A percentile compares a stretch with the other conserved stretches of the same genome.
phyloP scores from a whole-genome alignment of 2,797 vertebrate genomes.

The Bradypus variegatus region DNA sequence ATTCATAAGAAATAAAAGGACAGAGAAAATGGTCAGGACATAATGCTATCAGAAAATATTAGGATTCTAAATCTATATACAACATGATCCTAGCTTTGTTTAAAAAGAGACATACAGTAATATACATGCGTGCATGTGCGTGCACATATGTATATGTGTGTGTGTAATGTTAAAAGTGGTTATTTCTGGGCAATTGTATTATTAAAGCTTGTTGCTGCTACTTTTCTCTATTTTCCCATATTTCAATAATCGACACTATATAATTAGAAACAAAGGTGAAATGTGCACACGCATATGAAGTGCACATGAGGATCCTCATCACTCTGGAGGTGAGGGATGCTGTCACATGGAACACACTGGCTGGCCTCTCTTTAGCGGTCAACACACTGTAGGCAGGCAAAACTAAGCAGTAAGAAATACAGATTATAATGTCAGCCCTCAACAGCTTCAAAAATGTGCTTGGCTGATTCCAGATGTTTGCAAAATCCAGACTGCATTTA shows the following conservation, averaged over 20 bases:
- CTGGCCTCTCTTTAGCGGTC: neutral
- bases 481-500: neutral
- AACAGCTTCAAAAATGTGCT: slow-evolving; percentile 18
- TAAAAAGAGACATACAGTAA: neutral
- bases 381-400: neutral
- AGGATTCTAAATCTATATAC: slow-evolving; percentile 1
- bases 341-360: neutral
- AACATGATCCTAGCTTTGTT: neutral
- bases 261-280: slow-evolving; percentile 5
- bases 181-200: neutral
- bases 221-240: neutral
- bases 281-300: too few relatives aligned
- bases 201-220: neutral
- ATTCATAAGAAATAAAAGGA: neutral
- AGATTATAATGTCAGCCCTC: slow-evolving; percentile 31
- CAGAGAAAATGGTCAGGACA: neutral
- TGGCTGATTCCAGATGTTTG: slow-evolving; percentile 51
- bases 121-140: neutral
- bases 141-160: neutral
- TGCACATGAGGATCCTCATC: neutral
- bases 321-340: neutral
- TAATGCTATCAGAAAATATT: neutral
- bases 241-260: neutral
- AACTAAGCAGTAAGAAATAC: neutral
- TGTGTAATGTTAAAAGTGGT: neutral